Evolutionary conservation across 1,140 invertebrate genomes (phyloP).

Genomic region (Nylanderia fulva): DNA sequence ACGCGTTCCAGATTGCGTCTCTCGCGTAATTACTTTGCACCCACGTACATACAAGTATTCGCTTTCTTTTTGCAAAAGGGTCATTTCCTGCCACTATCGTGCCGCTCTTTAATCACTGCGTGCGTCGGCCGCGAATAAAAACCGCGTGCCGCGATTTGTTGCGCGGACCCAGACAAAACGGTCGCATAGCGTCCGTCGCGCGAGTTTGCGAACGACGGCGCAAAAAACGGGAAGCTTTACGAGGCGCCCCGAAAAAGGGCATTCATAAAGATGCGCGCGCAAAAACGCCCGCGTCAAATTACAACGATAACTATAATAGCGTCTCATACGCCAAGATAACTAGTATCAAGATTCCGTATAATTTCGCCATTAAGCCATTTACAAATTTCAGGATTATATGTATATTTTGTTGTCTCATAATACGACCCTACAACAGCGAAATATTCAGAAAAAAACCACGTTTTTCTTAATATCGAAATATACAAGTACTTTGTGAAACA

Average conservation of each 20-base stretch:
- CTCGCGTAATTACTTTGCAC: slow-evolving; percentile 52
- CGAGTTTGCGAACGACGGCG: slow-evolving; percentile 44
- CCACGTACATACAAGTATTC: slow-evolving; percentile 33
- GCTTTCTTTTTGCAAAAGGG: slow-evolving; percentile 42
- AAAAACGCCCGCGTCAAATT: slow-evolving; percentile 36
- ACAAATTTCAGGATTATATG: slow-evolving; percentile 3
- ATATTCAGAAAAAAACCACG: not conserved
- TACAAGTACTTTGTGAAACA: not conserved
- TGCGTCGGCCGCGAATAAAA: slow-evolving; percentile 42
- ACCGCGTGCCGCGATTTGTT: slow-evolving; percentile 50
- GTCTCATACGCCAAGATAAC: not conserved
- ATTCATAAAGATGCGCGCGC: slow-evolving; percentile 44
- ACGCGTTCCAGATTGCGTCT: slow-evolving; percentile 48
- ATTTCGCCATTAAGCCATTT: slow-evolving; percentile 28
- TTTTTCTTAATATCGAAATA: not conserved
- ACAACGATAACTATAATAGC: slow-evolving; percentile 39
- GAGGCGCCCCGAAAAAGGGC: slow-evolving; percentile 45
- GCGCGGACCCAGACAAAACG: slow-evolving; percentile 40
- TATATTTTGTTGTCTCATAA: not conserved
- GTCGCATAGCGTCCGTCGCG: slow-evolving; percentile 26
- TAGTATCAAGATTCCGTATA: slow-evolving; percentile 19
- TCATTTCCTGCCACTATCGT: slow-evolving; percentile 58
- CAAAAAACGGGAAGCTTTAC: slow-evolving; percentile 32
- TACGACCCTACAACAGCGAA: not conserved
- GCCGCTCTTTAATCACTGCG: slow-evolving; percentile 54